phyloP scores from a whole-genome alignment of 1,140 invertebrate species.

The Lycorma delicatula region DNA sequence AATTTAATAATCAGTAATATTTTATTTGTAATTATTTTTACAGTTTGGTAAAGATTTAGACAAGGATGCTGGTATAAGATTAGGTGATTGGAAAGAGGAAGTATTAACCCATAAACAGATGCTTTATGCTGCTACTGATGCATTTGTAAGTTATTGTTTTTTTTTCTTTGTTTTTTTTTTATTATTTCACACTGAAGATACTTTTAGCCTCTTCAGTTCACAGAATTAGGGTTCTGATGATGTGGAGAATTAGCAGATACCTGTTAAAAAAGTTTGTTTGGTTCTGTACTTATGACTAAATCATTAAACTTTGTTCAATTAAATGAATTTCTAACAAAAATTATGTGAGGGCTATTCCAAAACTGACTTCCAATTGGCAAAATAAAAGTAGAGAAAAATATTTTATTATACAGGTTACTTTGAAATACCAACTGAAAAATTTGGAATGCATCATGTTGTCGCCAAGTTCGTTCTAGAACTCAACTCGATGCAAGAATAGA shows the following conservation, averaged over 20 bases:
- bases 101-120: constrained; percentile 46
- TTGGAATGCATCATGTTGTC: too few species aligned
- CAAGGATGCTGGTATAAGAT: constrained; percentile 48
- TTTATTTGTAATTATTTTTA: too few species aligned
- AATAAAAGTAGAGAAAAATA: too few species aligned
- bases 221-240: background rate
- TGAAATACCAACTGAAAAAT: too few species aligned
- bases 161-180: background rate
- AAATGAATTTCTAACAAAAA: too few species aligned
- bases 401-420: too few species aligned
- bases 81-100: constrained; percentile 51
- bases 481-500: too few species aligned
- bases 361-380: too few species aligned
- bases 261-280: background rate
- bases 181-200: background rate
- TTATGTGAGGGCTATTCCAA: too few species aligned
- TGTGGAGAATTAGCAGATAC: background rate
- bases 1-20: too few species aligned
- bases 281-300: background rate
- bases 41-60: constrained; percentile 43
- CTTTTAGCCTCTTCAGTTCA: background rate
- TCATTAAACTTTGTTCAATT: too few species aligned
- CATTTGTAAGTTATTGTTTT: constrained; percentile 43
- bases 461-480: too few species aligned
- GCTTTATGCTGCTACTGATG: constrained; percentile 56